Evolutionary conservation across 30 jellyfish, hydroid and myxozoan species (phyloP).

Genomic region (Turritopsis rubra): DNA sequence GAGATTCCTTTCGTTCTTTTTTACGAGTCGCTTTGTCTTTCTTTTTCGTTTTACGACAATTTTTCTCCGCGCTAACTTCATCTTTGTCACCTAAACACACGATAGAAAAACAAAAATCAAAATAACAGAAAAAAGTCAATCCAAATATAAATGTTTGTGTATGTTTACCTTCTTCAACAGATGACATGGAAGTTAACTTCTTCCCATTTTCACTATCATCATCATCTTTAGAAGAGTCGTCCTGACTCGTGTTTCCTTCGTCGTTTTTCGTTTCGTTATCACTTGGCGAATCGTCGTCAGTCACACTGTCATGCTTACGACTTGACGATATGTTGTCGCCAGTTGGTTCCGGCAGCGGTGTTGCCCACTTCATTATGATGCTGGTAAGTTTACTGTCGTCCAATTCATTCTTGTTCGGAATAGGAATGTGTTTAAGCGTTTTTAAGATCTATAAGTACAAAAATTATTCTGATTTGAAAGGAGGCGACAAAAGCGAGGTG

Average conservation of each 20-base stretch:
- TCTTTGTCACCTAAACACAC: constrained; percentile 17
- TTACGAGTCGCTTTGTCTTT: constrained; percentile 24
- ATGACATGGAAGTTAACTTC: constrained; percentile 10
- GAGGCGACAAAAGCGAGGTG: not conserved
- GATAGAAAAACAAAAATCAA: not conserved
- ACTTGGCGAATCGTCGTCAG: constrained; percentile 83
- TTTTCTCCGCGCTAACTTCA: constrained; percentile 11
- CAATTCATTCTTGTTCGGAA: constrained; percentile 80
- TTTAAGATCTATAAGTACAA: constrained; percentile 51
- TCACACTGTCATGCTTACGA: not conserved
- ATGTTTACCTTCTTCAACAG: constrained; percentile 31
- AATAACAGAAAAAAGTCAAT: not conserved
- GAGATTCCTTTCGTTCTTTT: constrained; percentile 44
- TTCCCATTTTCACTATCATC: not conserved
- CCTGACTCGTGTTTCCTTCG: constrained; percentile 20
- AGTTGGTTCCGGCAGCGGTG: constrained; percentile 29
- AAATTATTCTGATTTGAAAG: not conserved
- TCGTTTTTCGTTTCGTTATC: constrained; percentile 59
- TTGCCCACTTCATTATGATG: constrained; percentile 69
- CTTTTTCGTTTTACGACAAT: constrained; percentile 16
- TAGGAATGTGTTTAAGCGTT: constrained; percentile 80
- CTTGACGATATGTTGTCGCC: constrained; percentile 28
- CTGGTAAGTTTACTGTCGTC: constrained; percentile 78
- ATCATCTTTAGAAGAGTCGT: constrained; percentile 25
- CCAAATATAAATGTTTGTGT: not conserved